Percentiles rank a stretch among this genome's conserved stretches.
phyloP scores from a whole-genome alignment of 2,797 vertebrate species.

The Sebastes iracundus region DNA sequence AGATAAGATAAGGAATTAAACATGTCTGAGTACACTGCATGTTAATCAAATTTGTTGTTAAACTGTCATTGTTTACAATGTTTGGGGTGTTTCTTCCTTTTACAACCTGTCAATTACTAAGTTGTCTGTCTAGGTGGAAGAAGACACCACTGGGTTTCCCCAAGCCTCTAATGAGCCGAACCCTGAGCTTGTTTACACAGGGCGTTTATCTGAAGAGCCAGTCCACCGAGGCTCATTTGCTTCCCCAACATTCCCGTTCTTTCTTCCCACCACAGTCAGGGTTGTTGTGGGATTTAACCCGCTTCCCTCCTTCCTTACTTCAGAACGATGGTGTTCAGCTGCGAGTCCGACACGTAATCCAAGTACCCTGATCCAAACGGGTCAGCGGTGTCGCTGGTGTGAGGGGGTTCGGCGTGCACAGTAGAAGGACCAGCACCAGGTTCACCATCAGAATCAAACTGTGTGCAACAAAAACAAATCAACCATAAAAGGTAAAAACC shows the following conservation, averaged over 20 bases:
- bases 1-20: neutral
- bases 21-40: neutral
- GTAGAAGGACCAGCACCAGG: neutral
- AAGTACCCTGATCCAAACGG: constrained; percentile 24
- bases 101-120: neutral
- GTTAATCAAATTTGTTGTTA: neutral
- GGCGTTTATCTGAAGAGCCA: neutral
- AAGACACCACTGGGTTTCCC: neutral
- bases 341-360: constrained; percentile 77
- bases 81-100: neutral
- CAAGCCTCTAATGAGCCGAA: neutral
- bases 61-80: neutral
- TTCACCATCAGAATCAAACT: constrained; percentile 30
- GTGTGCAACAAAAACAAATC: neutral
- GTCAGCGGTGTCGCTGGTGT: constrained; percentile 1
- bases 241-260: neutral
- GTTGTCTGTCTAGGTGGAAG: neutral
- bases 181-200: neutral
- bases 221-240: neutral
- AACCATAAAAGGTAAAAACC: neutral
- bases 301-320: constrained; percentile 64
- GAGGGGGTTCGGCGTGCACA: neutral
- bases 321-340: constrained; percentile 72
- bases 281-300: neutral
- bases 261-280: neutral